Evolutionary conservation across 2,113 vertebrate genomes (phyloP), one percentile per base, ranked within the genome.

Genomic region (Oreocharis arfaki): DNA sequence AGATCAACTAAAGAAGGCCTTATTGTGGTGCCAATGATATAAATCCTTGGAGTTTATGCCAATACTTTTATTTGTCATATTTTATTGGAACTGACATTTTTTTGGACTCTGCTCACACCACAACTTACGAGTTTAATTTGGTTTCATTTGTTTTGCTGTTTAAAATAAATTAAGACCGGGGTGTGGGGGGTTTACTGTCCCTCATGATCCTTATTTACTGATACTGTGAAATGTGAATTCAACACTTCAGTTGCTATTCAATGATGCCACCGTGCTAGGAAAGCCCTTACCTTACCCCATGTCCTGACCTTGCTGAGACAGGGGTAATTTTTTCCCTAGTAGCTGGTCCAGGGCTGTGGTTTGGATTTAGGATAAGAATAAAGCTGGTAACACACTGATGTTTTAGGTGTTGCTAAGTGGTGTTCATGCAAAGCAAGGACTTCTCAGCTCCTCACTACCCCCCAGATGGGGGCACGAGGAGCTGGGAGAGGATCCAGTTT

Each of bases 141-240:
- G 33, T 90, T 94, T 86, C 70, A 88, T 92, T 92, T 96, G 94
- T 96, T 97, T 96, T 93, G 75, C 68, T 86, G 55, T 83, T 94
- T 93, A 74, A 95, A 92, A 92, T 86, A 90, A 97, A 96, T 86
- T 74, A 90, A 67, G 71, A 44, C 6, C 47, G 59, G 92, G 84
- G 73, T 26, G 39, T 67, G 71, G 83, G 59, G 60, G 63, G 77
- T 91, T 96, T 90, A 53, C 69, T 44, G 32, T 71, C 39, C 93
- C 59, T 92, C 50, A 3, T 21, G 46, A 63, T 59, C 55, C 50
- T 87, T 74, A 61, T 76, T 96, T 84, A 55, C 52, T 30, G 42
- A 41, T 26, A 11, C 41, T 77, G 67, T 70, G 78, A 84, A 87
- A 71, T 2, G 22, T 30, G 65, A 68, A 49, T 24, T 91, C 59